Conservation (phyloP, 2,888 invertebrate species). For the Patella ulyssiponensis region DNA sequence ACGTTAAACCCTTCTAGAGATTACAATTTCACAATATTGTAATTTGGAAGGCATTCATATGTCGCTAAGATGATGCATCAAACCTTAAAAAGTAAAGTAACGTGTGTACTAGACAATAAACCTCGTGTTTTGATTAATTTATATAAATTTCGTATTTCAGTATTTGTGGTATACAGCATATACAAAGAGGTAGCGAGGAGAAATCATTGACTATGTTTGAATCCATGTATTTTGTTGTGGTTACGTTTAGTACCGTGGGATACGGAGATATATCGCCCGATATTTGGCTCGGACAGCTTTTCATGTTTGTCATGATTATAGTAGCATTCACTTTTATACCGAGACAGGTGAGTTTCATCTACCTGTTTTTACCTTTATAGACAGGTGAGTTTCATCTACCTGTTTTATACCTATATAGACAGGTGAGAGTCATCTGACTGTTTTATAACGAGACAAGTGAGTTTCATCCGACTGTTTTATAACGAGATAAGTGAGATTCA, state of each 20-base stretch:
- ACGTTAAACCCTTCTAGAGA: no score
- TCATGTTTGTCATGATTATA: constrained; percentile 58
- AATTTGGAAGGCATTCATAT: no score
- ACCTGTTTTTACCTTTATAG: no score
- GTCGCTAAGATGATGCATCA: no score
- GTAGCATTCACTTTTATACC: constrained; percentile 57
- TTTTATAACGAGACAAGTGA: no score
- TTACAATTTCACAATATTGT: no score
- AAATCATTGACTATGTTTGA: constrained; percentile 89
- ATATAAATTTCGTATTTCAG: constrained; percentile 76
- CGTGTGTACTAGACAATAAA: not conserved
- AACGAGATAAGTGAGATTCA: no score
- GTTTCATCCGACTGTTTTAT: no score
- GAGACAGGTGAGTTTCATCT: constrained; percentile 42
- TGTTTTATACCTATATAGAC: no score
- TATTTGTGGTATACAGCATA: constrained; percentile 97
- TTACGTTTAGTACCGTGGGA: constrained; percentile 80
- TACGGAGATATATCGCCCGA: constrained; percentile 59
- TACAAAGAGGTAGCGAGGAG: constrained; percentile 85
- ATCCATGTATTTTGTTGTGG: constrained; percentile 95
- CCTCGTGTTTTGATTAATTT: not conserved
- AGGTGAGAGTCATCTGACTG: no score
- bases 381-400: no score
- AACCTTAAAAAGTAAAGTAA: no score
- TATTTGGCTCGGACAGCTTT: constrained; percentile 58